Percentiles rank a stretch among this genome's conserved stretches.
Evolutionary conservation across 2,888 invertebrate species (phyloP).

Genomic region (Heliothis peltigera): DNA sequence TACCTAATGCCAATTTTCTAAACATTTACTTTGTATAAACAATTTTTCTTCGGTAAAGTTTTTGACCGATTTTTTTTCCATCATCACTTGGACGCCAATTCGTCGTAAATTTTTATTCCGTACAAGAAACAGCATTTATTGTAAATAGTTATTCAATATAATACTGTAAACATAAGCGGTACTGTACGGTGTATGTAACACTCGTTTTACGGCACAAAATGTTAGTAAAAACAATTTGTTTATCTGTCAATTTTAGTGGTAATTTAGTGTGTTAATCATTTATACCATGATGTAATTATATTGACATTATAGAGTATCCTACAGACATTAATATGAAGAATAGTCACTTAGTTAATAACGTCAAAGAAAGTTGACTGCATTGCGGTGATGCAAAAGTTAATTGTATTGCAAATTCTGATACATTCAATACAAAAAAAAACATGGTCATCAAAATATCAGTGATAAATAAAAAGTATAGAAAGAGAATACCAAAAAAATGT

Average conservation of each 20-base stretch:
- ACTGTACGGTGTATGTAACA: constrained; percentile 87
- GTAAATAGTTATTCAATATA: constrained; percentile 86
- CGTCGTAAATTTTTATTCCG: constrained; percentile 34
- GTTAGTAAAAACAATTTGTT: constrained; percentile 85
- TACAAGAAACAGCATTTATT: constrained; percentile 67
- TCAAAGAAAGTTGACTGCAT: not conserved
- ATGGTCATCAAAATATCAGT: too few relatives aligned
- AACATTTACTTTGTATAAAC: constrained; percentile 41
- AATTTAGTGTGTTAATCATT: constrained; percentile 82
- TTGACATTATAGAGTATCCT: constrained; percentile 58
- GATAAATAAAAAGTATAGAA: too few relatives aligned
- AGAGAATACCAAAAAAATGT: too few relatives aligned
- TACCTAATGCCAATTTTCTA: constrained; percentile 26
- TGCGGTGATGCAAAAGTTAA: not conserved
- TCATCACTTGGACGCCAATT: constrained; percentile 31
- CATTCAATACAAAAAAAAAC: too few relatives aligned
- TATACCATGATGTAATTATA: constrained; percentile 75
- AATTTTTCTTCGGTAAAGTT: constrained; percentile 23
- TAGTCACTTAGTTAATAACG: not conserved
- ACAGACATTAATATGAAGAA: constrained; percentile 49
- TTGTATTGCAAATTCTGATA: too few relatives aligned
- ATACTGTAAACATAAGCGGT: constrained; percentile 82
- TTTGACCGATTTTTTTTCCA: constrained; percentile 23
- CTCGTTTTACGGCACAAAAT: constrained; percentile 90
- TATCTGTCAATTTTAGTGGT: constrained; percentile 88